Evolutionary conservation across 2,113 vertebrate species (phyloP).

Genomic region (Microcebus tavaratra): DNA sequence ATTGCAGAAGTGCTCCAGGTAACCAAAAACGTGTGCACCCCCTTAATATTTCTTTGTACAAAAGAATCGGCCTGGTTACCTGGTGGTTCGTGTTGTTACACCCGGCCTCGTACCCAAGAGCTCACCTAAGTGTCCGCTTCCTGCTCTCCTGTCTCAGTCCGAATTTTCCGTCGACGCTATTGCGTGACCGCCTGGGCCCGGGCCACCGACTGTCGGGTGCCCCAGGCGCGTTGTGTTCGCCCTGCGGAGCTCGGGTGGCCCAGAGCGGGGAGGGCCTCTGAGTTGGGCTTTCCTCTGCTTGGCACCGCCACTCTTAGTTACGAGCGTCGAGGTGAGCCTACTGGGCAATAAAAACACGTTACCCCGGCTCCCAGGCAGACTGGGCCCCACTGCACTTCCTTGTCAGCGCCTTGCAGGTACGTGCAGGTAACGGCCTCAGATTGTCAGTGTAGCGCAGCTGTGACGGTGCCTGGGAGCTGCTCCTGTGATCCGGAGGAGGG

Average conservation of each 20-base stretch:
- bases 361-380: not conserved
- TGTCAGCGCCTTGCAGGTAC: not conserved
- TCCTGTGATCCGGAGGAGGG: not conserved
- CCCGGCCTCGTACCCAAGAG: rapidly evolving
- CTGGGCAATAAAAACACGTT: not conserved
- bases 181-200: constrained; percentile 15
- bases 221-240: not conserved
- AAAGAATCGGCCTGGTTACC: not conserved
- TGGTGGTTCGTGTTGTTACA: rapidly evolving
- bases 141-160: not conserved
- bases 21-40: no score
- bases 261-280: not conserved
- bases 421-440: rapidly evolving
- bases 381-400: rapidly evolving
- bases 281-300: not conserved
- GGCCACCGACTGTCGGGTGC: not conserved
- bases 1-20: no score
- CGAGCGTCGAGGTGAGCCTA: not conserved
- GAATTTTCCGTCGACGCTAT: not conserved
- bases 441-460: rapidly evolving
- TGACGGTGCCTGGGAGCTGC: rapidly evolving
- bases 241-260: not conserved
- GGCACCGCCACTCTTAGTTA: not conserved
- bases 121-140: not conserved
- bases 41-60: no score